These are phyloP conservation scores for Ectobius pallidus DNA, from an alignment of 2,888 invertebrate genomes.

Conservation along the genomic window DNA sequence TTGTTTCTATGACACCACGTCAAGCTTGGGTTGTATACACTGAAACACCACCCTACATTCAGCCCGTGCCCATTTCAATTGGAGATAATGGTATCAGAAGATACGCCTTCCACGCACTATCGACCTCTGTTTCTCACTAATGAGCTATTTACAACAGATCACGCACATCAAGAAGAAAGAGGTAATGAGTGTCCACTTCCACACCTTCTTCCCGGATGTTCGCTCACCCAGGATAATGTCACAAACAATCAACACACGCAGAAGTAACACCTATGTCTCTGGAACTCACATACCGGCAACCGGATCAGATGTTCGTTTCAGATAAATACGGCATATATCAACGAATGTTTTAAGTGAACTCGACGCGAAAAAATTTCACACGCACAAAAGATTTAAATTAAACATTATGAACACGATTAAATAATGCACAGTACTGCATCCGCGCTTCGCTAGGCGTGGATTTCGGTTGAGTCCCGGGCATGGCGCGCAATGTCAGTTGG, in stretches of 20 bases:
- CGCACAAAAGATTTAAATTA: neutral
- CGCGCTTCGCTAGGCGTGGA: neutral
- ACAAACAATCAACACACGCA: neutral
- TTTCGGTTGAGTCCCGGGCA: conserved; percentile 2
- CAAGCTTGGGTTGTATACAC: neutral
- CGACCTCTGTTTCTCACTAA: neutral
- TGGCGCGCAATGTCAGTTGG: neutral
- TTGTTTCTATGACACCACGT: neutral
- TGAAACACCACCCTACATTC: neutral
- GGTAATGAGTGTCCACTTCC: neutral
- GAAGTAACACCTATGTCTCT: neutral
- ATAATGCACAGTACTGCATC: conserved; percentile 2
- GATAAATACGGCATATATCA: neutral
- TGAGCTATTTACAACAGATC: neutral
- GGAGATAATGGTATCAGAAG: neutral
- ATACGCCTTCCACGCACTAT: too few relatives aligned
- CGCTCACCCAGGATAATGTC: neutral
- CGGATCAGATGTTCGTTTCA: neutral
- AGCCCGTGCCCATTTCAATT: neutral
- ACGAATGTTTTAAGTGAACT: neutral
- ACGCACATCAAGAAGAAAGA: neutral
- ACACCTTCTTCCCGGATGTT: neutral
- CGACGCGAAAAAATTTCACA: neutral
- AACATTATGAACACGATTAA: neutral
- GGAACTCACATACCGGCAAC: neutral